A percentile compares a stretch with the other conserved stretches of the same genome.
Conservation (phyloP, 2,113 vertebrate genomes). For the Ovis aries region DNA sequence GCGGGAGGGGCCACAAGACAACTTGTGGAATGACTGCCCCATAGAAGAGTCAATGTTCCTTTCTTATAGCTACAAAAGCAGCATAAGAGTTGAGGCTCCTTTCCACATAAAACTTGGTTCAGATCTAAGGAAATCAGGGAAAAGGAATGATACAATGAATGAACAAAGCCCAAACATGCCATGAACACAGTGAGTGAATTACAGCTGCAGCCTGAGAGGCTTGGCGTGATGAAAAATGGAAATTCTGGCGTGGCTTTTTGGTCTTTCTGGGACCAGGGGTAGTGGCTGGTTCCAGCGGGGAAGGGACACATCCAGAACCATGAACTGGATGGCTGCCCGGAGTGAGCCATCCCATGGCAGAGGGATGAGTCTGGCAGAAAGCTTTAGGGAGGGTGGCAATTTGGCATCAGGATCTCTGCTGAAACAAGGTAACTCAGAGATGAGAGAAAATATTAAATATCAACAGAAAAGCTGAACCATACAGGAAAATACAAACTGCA, state of each 20-base stretch:
- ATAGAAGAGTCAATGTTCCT: neutral
- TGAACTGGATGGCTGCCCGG: neutral
- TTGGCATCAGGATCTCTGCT: neutral
- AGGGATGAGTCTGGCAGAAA: neutral
- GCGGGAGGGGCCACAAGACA: neutral
- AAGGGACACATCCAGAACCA: neutral
- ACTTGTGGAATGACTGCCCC: neutral
- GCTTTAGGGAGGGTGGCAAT: neutral
- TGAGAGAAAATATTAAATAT: neutral
- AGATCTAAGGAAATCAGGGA: neutral
- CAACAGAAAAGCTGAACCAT: neutral
- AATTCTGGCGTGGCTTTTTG: neutral
- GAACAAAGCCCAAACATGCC: neutral
- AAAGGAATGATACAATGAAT: neutral
- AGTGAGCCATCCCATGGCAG: neutral
- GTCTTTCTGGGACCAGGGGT: neutral
- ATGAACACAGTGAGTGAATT: neutral
- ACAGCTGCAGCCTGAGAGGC: neutral
- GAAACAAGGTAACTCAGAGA: neutral
- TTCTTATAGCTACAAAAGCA: neutral
- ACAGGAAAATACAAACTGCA: neutral
- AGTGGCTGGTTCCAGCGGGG: neutral
- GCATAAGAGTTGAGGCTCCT: neutral
- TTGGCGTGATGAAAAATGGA: neutral
- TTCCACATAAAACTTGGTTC: neutral